These are phyloP conservation scores for Tetragnatha versicolor DNA, from an alignment of 1,140 invertebrate species.

Conservation along the genomic window DNA sequence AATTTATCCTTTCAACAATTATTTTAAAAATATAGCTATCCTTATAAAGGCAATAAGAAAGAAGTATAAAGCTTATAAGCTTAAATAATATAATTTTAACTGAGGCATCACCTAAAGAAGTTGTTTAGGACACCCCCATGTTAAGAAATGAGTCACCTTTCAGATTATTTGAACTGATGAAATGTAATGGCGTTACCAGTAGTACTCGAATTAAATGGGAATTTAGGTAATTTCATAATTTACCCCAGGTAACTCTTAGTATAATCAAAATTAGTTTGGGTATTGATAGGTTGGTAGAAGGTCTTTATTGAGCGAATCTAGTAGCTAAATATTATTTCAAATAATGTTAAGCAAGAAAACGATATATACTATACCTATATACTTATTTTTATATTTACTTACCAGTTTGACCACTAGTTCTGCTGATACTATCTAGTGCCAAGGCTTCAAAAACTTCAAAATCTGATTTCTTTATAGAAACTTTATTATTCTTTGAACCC, in stretches of 20 bases:
- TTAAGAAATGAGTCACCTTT: no score
- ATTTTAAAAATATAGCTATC: no score
- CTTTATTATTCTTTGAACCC: constrained; percentile 90
- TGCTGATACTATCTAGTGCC: constrained; percentile 78
- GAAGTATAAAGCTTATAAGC: no score
- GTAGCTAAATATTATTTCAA: background rate
- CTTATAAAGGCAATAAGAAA: no score
- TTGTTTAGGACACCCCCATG: no score
- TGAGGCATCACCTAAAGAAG: no score
- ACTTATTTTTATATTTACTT: background rate
- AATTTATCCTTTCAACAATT: no score
- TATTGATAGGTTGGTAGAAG: background rate
- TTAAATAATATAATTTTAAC: no score
- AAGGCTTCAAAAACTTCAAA: constrained; percentile 98
- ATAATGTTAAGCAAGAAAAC: background rate
- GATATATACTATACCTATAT: background rate
- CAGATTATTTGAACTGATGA: no score
- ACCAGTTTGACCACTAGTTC: constrained; percentile 27
- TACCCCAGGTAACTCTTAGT: background rate
- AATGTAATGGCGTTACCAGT: no score
- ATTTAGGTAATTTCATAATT: background rate
- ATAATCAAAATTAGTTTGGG: background rate
- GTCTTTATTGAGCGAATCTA: background rate
- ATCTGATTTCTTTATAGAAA: constrained; percentile 90
- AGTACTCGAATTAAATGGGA: background rate